phyloP scores from a whole-genome alignment of 1,140 invertebrate genomes.

The Manduca sexta region DNA sequence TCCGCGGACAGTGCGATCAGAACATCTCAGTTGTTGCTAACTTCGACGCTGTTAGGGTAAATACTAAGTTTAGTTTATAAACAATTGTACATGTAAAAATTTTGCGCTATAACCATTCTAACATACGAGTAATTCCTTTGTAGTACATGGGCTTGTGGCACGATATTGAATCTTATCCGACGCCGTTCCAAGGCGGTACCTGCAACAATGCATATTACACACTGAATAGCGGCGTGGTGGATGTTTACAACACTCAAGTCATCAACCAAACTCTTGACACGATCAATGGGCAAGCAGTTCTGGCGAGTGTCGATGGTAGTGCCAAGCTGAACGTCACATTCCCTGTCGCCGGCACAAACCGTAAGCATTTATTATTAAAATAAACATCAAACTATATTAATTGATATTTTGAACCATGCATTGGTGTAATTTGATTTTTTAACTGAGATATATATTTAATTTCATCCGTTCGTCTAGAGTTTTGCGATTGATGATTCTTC shows the following conservation, averaged over 20 bases:
- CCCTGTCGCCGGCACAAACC: constrained; percentile 11
- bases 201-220: constrained; percentile 45
- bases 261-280: constrained; percentile 28
- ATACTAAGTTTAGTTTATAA: no score
- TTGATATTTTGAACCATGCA: no score
- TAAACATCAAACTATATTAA: no score
- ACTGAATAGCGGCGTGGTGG: constrained; percentile 17
- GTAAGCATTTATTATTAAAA: no score
- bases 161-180: constrained; percentile 43
- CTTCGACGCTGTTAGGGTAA: constrained; percentile 27
- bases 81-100: no score
- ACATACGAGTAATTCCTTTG: neutral
- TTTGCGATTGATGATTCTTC: no score
- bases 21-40: constrained; percentile 21
- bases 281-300: constrained; percentile 27
- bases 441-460: no score
- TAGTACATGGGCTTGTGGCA: constrained; percentile 41
- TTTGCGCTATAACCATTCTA: no score
- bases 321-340: constrained; percentile 21
- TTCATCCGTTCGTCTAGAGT: no score
- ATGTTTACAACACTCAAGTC: constrained; percentile 53
- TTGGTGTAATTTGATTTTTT: no score
- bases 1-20: constrained; percentile 35
- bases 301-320: constrained; percentile 15
- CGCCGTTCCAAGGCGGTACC: constrained; percentile 34